A percentile compares a stretch with the other conserved stretches of the same genome.
Evolutionary conservation across 2,888 invertebrate species (phyloP).

Genomic region (Allolobophora icterica): DNA sequence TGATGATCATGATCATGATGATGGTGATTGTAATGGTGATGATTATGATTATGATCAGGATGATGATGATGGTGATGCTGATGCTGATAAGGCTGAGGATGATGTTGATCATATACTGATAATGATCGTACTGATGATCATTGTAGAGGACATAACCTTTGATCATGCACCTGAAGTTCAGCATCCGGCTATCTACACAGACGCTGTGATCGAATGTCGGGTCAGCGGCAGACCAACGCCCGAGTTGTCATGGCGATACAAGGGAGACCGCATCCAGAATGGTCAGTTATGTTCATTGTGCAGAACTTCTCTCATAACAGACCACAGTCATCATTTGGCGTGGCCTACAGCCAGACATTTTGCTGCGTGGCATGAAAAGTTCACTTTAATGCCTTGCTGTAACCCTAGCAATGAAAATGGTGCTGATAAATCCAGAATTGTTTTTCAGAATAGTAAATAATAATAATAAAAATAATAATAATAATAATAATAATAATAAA

Average conservation of each 20-base stretch:
- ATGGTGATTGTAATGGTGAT: too few relatives aligned
- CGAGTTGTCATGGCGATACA: conserved; percentile 47
- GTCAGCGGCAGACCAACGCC: conserved; percentile 49
- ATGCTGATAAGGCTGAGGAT: neutral
- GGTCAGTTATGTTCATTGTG: conserved; percentile 36
- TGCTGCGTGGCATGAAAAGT: neutral
- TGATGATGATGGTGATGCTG: too few relatives aligned
- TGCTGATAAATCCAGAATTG: neutral
- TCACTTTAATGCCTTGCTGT: neutral
- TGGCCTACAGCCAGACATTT: neutral
- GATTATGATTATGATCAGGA: too few relatives aligned
- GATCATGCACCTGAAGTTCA: conserved; percentile 43
- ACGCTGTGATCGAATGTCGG: conserved; percentile 47
- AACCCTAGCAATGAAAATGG: neutral
- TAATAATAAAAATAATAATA: too few relatives aligned
- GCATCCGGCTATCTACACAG: conserved; percentile 45
- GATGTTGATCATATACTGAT: neutral
- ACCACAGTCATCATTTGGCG: neutral
- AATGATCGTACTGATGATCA: neutral
- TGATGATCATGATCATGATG: too few relatives aligned
- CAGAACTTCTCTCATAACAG: neutral
- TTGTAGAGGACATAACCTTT: conserved; percentile 49
- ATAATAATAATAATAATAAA: too few relatives aligned
- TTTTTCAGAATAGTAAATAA: neutral
- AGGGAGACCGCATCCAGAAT: conserved; percentile 39